Evolutionary conservation across 64 coral and sea anemone genomes (phyloP), one percentile per base, ranked within the genome.

Genomic region (Actinia tenebrosa): DNA sequence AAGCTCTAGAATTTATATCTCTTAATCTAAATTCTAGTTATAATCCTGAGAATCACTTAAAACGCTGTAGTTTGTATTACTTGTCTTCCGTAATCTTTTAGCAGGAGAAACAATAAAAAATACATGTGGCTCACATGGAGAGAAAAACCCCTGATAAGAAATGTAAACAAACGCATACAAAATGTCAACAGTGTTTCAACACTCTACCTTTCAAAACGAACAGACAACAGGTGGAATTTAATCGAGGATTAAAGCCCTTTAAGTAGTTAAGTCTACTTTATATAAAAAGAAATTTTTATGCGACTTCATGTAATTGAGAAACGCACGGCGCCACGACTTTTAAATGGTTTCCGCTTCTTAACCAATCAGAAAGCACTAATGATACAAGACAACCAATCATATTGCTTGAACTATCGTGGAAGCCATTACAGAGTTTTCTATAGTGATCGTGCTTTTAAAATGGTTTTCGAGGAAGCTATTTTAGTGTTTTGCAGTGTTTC

Each of bases 1-100:
- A 75, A 42, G 23, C 69, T 14, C 10, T 42, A 1, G 8, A 13
- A 30, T 75, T 30, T 16, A 7, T 75, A 75, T 75, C 69, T 75
- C 69, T 75, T 42, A 13, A 75, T 75, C 69, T 75, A 30, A 30
- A 8, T 30, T 15, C 69, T 14, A 58, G 69, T 75, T 27, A 75
- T 75, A 75, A 42, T 10, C 37, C 69, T 58, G 25, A 75, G 69
- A 75, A 75, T 75, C 69, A 75, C 69, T 75, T 75, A 75, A 75
- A 42, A 27, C 69, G 3, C 15, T 75, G 27, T 75, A 75, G 69
- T 23, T 10, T 25, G 37, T 75, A 75, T 75, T 27, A 27, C 69
- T 75, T 42, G 26, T 42, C 10, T 75, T 75, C 69, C 69, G 69
- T 75, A 26, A 26, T 75, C 11, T 26, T 30, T 75, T 26, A 26